Evolutionary conservation across 1,140 invertebrate genomes (phyloP), one percentile per base, ranked within the genome.

Genomic region (Coptotermes formosanus): DNA sequence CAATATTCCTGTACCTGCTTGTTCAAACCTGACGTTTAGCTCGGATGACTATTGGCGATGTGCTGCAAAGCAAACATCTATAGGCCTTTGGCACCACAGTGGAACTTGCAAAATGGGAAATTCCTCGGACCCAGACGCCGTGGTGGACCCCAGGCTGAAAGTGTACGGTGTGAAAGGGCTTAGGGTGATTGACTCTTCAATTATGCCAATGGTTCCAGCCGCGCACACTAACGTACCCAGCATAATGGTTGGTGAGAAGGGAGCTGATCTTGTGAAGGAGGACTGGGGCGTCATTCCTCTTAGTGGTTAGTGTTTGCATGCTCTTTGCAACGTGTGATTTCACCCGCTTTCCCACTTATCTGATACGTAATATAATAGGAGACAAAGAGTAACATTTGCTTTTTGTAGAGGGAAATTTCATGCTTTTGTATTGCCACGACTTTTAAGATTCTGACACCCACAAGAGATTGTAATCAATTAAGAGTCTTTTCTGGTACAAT

Each of bases 191-290:
- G 96, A 97, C 89, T 95, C 95, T 0, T 96, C 95, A 38, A 92
- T 96, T n/a, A 96, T 97, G 94, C 96, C 96, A 0, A 89, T 90
- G 3, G 93, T 96, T 3, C 93, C 94, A 21, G 30, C 55, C 0
- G 96, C 96, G 4, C 97, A 97, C 89, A 97, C 96, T 0, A 97
- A 97, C 90, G 96, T 96, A 0, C 95, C 97, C 4, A 93, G 94
- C 12, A 96, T 97, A 69, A 97, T 97, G 96, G 96, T 97, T 48
- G 97, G 93, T 1, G 97, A 97, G 89, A 97, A 96, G 90, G 96
- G 95, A 4, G 93, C 96, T 0, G 96, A 97, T 91, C 90, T 97
- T 88, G 95, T 97, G 85, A 96, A 96, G 90, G 92, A 93, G 88
- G 94, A 32, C 16, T 86, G 85, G 85, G 14, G 14, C 30, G 3